Percentiles rank a stretch among this genome's conserved stretches.
These are phyloP conservation scores for Choristoneura rosaceana DNA, from an alignment of 2,888 invertebrate genomes.

Conservation along the genomic window DNA sequence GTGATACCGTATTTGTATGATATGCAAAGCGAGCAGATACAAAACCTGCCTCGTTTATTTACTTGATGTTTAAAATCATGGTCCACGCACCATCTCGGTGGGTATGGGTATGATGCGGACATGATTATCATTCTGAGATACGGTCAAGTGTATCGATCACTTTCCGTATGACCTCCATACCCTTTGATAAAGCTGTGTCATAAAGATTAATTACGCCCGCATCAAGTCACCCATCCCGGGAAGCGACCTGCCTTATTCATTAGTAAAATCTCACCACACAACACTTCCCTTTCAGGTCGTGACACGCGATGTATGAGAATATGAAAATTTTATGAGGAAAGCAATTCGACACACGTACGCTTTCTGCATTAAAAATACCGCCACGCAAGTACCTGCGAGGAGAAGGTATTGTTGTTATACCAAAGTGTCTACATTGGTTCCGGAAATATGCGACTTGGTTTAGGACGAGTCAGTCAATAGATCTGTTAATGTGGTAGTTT, in stretches of 20 bases:
- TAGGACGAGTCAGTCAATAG: not conserved
- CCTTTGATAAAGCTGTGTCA: conserved; percentile 21
- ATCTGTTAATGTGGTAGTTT: not conserved
- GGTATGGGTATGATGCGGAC: not conserved
- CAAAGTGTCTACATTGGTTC: not conserved
- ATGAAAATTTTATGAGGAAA: conserved; percentile 46
- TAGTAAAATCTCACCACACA: conserved; percentile 55
- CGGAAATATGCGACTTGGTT: conserved; percentile 2
- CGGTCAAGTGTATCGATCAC: conserved; percentile 34
- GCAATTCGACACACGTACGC: conserved; percentile 43
- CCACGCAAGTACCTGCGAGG: conserved; percentile 27
- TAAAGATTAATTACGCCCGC: conserved; percentile 39
- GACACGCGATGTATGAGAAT: conserved; percentile 49
- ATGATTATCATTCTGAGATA: conserved; percentile 27
- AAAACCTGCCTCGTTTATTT: conserved; percentile 5
- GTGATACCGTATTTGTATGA: conserved; percentile 32
- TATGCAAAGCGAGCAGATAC: conserved; percentile 17
- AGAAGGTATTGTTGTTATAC: conserved; percentile 14
- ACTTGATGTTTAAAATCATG: not conserved
- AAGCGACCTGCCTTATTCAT: conserved; percentile 52
- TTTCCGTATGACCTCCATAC: conserved; percentile 21
- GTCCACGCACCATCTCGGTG: not conserved
- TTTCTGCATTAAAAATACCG: conserved; percentile 37
- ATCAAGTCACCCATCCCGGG: conserved; percentile 27
- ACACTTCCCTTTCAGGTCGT: conserved; percentile 50